Conservation (phyloP, 2,888 invertebrate species). For the Cremastinae sp. region DNA sequence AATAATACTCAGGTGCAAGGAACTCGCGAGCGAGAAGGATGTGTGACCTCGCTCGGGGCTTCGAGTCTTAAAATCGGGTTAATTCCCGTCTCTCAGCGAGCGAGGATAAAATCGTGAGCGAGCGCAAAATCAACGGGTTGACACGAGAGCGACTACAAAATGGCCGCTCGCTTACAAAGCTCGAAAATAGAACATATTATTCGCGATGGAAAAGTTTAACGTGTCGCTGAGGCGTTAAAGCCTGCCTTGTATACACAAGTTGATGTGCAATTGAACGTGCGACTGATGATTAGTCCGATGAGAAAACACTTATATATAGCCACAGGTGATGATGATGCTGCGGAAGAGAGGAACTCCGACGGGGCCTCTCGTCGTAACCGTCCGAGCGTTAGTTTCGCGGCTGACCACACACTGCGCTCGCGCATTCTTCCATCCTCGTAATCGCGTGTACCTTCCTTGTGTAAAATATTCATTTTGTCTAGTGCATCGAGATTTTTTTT, state of each 20-base stretch:
- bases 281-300: constrained; percentile 6
- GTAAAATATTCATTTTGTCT: background rate
- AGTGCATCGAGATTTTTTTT: background rate
- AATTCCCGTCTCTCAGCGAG: background rate
- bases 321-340: constrained; percentile 32
- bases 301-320: constrained; percentile 15
- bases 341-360: background rate
- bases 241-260: background rate
- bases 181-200: constrained; percentile 1
- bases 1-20: constrained; percentile 75
- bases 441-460: constrained; percentile 1
- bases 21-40: constrained; percentile 60
- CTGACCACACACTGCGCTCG: constrained; percentile 27
- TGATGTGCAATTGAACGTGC: constrained; percentile 26
- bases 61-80: too few species aligned
- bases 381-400: constrained; percentile 44
- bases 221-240: constrained; percentile 2
- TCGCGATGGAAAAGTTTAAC: background rate
- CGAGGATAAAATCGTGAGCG: background rate
- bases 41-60: background rate
- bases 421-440: background rate
- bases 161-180: too few species aligned
- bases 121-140: background rate
- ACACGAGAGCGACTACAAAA: too few species aligned
- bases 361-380: constrained; percentile 37